These are phyloP conservation scores for Drosophila sucinea DNA, from an alignment of 1,140 invertebrate genomes.

Conservation along the genomic window DNA sequence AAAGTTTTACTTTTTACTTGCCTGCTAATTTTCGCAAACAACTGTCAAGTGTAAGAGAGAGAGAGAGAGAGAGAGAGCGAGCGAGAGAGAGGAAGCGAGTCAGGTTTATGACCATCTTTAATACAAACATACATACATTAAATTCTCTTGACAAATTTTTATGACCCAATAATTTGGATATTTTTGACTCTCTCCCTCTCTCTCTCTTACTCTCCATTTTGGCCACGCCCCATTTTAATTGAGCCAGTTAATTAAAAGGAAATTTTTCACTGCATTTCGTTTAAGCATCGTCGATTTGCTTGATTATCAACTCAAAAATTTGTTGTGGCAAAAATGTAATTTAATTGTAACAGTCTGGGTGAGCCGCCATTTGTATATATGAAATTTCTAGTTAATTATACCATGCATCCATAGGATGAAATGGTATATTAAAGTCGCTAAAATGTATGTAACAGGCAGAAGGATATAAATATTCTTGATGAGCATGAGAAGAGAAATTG, in stretches of 20 bases:
- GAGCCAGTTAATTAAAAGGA: slow-evolving; percentile 1
- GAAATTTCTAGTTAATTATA: background rate
- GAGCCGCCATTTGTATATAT: background rate
- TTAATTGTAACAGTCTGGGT: background rate
- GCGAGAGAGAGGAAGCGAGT: background rate
- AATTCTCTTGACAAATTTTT: slow-evolving; percentile 60
- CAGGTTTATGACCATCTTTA: slow-evolving; percentile 21
- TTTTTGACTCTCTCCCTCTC: slow-evolving; percentile 57
- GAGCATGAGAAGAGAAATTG: no score
- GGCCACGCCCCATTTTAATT: background rate
- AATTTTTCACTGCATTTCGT: background rate
- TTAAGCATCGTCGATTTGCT: background rate
- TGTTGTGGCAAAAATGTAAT: slow-evolving; percentile 7
- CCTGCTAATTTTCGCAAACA: slow-evolving; percentile 55
- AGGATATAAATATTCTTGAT: no score
- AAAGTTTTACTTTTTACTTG: slow-evolving; percentile 60
- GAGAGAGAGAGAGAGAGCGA: slow-evolving; percentile 9
- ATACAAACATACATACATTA: slow-evolving; percentile 30
- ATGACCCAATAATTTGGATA: slow-evolving; percentile 68
- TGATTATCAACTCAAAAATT: background rate
- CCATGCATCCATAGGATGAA: no score
- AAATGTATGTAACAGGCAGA: no score
- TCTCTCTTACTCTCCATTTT: slow-evolving; percentile 7
- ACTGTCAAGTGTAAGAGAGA: slow-evolving; percentile 36
- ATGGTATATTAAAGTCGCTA: no score